These are phyloP conservation scores for Lasioglossum villosulum DNA, from an alignment of 2,888 invertebrate genomes.

Conservation along the genomic window DNA sequence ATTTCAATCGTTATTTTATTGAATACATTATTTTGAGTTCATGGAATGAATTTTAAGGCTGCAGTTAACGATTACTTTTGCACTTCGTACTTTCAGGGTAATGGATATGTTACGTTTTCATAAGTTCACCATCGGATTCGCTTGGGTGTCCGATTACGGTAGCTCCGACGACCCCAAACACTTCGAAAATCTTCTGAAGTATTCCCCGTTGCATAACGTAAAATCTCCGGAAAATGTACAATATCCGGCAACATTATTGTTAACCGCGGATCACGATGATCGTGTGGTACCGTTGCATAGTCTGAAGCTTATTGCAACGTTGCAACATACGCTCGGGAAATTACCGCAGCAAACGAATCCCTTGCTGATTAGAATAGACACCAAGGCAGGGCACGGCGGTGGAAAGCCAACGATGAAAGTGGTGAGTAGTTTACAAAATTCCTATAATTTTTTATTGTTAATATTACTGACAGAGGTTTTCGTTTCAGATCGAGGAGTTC, in stretches of 20 bases:
- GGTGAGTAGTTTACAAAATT: constrained; percentile 85
- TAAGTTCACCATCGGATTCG: constrained; percentile 98
- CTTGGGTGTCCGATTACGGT: constrained; percentile 98
- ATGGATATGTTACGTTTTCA: constrained; percentile 99
- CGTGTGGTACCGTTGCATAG: constrained; percentile 99
- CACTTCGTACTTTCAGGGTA: constrained; percentile 87
- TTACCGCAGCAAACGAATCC: constrained; percentile 91
- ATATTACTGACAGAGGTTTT: constrained; percentile 56
- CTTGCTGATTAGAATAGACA: constrained; percentile 95
- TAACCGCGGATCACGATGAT: constrained; percentile 99
- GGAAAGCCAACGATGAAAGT: constrained; percentile 98
- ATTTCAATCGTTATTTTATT: background rate
- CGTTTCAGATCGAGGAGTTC: constrained; percentile 94
- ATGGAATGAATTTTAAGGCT: too few relatives aligned
- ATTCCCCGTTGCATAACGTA: constrained; percentile 98
- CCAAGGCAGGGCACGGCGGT: constrained; percentile 98
- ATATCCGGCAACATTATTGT: constrained; percentile 95
- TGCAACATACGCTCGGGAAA: constrained; percentile 91
- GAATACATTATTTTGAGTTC: too few relatives aligned
- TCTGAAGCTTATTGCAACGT: constrained; percentile 95
- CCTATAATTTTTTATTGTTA: background rate
- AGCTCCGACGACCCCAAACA: constrained; percentile 94
- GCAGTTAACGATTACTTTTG: background rate
- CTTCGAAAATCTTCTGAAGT: constrained; percentile 93
- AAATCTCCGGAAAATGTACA: constrained; percentile 87